phyloP scores from a whole-genome alignment of 2,888 invertebrate species.

The Colletes collaris region DNA sequence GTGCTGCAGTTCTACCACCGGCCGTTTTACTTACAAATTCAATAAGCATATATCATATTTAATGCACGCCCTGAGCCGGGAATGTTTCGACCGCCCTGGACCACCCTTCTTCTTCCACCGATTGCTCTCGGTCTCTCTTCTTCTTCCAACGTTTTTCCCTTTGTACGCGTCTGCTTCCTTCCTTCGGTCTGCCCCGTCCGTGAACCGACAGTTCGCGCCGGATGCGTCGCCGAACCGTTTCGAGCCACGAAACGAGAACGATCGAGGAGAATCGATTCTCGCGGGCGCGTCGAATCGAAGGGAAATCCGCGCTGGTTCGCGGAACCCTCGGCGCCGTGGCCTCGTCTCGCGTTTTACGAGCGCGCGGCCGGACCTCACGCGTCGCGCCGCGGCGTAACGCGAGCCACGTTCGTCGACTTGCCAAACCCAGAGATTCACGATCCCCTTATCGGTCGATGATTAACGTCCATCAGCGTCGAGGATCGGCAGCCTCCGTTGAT shows the following conservation, averaged over 20 bases:
- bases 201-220: neutral
- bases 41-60: slow-evolving; percentile 82
- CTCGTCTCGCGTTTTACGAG: slow-evolving; percentile 64
- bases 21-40: slow-evolving; percentile 81
- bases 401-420: slow-evolving; percentile 4
- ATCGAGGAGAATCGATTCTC: slow-evolving; percentile 68
- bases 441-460: slow-evolving; percentile 35
- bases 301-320: slow-evolving; percentile 63
- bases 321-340: slow-evolving; percentile 19
- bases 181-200: slow-evolving; percentile 10
- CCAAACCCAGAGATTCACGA: slow-evolving; percentile 40
- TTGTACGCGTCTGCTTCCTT: neutral
- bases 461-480: slow-evolving; percentile 50
- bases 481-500: slow-evolving; percentile 42
- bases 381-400: slow-evolving; percentile 22
- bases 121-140: slow-evolving; percentile 28
- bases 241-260: neutral
- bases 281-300: slow-evolving; percentile 49
- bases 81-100: slow-evolving; percentile 73
- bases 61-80: slow-evolving; percentile 76
- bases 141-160: slow-evolving; percentile 7
- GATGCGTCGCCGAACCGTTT: neutral
- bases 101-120: slow-evolving; percentile 57
- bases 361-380: slow-evolving; percentile 72
- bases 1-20: slow-evolving; percentile 68